Evolutionary conservation across 2,113 vertebrate species (phyloP), one percentile per base, ranked within the genome.

Genomic region (Taxidea taxus): DNA sequence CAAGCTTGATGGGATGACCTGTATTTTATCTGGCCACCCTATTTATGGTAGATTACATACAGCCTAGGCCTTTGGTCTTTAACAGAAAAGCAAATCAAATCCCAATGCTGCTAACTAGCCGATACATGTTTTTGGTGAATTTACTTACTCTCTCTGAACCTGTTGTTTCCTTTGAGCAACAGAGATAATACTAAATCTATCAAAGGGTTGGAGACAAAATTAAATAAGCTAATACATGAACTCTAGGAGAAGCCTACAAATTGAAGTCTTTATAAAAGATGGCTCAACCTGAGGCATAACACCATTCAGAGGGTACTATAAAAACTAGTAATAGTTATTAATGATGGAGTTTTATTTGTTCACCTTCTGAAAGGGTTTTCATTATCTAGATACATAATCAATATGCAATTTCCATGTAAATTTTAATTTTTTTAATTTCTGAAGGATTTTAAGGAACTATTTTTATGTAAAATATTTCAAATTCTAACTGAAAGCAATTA

Each of bases 391-490:
- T 66, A 14, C 2, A 37, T 91, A 29, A 82, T 66, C 49, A 42
- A 15, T 81, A 83, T 90, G 56, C 94, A 87, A 42, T 85, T 68
- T 93, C 85, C 34, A 60, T 91, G 49, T 75, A 80, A 68, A 92
- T 84, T 92, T 96, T 34, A 74, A 16, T 60, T 51, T 56, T 90
- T 75, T 64, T 83, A 97, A 87, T 77, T 80, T 93, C 15, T 89
- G 18, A 70, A 49, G 12, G 6, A 12, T 39, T 68, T 72, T 9
- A 13, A 21, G 9, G 27, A 8, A 8, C 54, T 56, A 1, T 20
- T 85, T 87, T 75, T 91, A 58, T 56, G 14, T 82, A 54, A 93
- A 83, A 37, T 62, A 39, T 80, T 74, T 93, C 18, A 90, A 64
- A 78, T 49, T 91, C 51, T 70, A 75, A 93, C 31, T 58, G 20